Conservation (phyloP, 2,888 invertebrate species). For the Drosophila histrio region DNA sequence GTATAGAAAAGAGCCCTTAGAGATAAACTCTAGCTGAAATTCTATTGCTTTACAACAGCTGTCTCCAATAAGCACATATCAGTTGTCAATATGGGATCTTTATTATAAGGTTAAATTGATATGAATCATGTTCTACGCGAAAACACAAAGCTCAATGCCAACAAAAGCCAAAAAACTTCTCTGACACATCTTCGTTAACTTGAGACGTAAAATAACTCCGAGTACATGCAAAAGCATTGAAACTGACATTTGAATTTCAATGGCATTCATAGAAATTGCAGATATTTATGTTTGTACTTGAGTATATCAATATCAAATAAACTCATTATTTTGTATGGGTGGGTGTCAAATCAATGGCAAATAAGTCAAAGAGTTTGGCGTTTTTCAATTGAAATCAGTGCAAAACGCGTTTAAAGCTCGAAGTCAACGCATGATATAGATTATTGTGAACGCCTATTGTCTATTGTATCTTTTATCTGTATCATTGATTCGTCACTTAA, state of each 20-base stretch:
- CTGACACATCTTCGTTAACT: constrained; percentile 67
- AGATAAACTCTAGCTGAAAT: too few species aligned
- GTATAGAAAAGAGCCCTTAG: too few species aligned
- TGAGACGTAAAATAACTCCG: constrained; percentile 25
- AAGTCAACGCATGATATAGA: constrained; percentile 26
- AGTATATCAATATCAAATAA: constrained; percentile 12
- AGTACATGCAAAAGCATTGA: constrained; percentile 50
- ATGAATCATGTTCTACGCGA: constrained; percentile 32
- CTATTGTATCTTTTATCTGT: constrained; percentile 12
- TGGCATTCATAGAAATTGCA: constrained; percentile 71
- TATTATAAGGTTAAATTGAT: constrained; percentile 11
- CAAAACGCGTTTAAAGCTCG: constrained; percentile 31
- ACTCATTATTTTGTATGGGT: constrained; percentile 36
- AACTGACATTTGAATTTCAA: constrained; percentile 66
- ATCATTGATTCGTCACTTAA: constrained; percentile 35
- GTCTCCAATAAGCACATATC: background rate
- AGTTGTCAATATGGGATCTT: constrained; percentile 28
- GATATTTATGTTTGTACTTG: constrained; percentile 38
- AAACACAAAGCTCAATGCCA: constrained; percentile 47
- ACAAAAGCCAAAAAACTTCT: constrained; percentile 30
- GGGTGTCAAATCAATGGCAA: constrained; percentile 76
- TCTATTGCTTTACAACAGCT: background rate
- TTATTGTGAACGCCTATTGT: constrained; percentile 29
- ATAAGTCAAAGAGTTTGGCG: constrained; percentile 32
- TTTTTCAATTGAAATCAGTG: constrained; percentile 58